These are phyloP conservation scores for Phacellophora camtschatica DNA, from an alignment of 30 jellyfish, hydroid and myxozoan genomes.

Conservation along the genomic window DNA sequence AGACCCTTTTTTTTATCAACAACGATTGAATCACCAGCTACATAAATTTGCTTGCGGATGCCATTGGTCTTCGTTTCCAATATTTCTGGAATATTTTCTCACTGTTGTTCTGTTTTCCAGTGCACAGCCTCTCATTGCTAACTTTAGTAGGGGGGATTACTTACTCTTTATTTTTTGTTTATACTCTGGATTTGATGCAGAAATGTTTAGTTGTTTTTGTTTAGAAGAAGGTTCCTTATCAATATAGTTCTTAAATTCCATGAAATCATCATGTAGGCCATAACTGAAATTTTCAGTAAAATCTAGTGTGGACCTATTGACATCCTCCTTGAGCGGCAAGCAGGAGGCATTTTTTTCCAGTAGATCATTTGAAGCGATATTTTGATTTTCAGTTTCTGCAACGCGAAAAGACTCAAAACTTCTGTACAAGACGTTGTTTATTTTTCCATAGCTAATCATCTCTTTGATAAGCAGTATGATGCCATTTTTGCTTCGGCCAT, in stretches of 20 bases:
- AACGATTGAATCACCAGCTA: constrained; percentile 9
- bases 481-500: neutral
- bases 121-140: neutral
- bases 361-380: neutral
- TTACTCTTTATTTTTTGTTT: neutral
- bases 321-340: neutral
- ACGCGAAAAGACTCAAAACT: neutral
- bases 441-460: neutral
- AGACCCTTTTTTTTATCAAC: constrained; percentile 15
- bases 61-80: neutral
- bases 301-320: neutral
- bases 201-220: neutral
- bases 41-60: neutral
- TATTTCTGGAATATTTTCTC: neutral
- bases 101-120: neutral
- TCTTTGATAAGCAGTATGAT: neutral
- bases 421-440: neutral
- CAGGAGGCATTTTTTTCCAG: neutral
- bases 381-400: neutral
- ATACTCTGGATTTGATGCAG: neutral
- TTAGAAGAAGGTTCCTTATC: neutral
- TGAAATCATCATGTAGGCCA: constrained; percentile 2
- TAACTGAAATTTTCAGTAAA: neutral
- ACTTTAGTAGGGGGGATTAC: neutral
- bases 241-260: neutral